A percentile compares a stretch with the other conserved stretches of the same genome.
These are phyloP conservation scores for Lasiommata megera DNA, from an alignment of 2,888 invertebrate species.

Conservation along the genomic window DNA sequence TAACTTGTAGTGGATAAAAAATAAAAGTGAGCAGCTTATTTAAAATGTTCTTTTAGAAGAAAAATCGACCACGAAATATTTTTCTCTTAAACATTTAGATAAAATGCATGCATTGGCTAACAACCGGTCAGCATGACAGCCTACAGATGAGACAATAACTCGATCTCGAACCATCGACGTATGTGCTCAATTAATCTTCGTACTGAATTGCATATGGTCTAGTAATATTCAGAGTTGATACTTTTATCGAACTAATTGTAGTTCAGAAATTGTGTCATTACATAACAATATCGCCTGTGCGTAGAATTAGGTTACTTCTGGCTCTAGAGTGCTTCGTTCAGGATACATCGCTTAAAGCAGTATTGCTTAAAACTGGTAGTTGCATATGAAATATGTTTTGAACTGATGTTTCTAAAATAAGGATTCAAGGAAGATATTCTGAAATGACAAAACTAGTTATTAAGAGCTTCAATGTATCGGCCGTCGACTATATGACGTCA, in stretches of 20 bases:
- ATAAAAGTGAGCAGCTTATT: too few species aligned
- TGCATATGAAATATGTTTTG: too few species aligned
- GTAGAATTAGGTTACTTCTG: background rate
- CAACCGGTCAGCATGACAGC: background rate
- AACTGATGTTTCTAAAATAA: too few species aligned
- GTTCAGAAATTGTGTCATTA: background rate
- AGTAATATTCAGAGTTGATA: background rate
- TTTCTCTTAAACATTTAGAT: background rate
- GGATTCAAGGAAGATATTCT: too few species aligned
- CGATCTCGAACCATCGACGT: background rate
- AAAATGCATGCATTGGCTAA: background rate
- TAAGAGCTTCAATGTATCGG: too few species aligned
- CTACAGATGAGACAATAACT: slow-evolving; percentile 1
- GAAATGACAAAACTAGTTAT: too few species aligned
- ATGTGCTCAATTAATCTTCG: background rate
- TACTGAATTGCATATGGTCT: background rate
- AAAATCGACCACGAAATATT: background rate
- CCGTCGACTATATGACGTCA: too few species aligned
- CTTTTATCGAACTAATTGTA: background rate
- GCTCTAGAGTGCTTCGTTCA: too few species aligned
- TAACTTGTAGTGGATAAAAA: too few species aligned
- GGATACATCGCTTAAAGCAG: too few species aligned
- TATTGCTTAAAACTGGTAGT: too few species aligned
- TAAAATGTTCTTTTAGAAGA: background rate
- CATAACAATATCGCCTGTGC: background rate